Conservation (phyloP, 2,797 vertebrate genomes). For the Galago senegalensis region DNA sequence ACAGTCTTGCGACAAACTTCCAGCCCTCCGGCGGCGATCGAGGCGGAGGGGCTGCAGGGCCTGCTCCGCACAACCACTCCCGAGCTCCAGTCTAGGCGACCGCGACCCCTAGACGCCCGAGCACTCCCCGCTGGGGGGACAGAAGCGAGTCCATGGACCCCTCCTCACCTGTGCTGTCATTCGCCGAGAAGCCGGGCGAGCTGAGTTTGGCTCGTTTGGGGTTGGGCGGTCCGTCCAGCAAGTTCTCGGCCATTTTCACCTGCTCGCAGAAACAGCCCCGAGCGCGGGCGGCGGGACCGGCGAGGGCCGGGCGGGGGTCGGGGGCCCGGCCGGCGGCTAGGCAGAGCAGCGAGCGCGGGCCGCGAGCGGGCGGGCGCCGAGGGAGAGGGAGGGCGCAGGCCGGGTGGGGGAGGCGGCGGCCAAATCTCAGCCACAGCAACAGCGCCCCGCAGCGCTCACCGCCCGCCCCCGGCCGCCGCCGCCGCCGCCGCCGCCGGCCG, state of each 20-base stretch:
- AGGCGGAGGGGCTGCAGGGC: not conserved
- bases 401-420: conserved; percentile 84
- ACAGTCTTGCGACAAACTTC: conserved; percentile 43
- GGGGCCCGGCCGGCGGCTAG: conserved; percentile 53
- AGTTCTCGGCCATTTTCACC: conserved; percentile 96
- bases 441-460: conserved; percentile 96
- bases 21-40: not conserved
- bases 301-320: conserved; percentile 54
- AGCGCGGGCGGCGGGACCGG: conserved; percentile 28
- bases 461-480: conserved; percentile 84
- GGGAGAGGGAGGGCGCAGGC: conserved; percentile 74
- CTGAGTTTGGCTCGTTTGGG: conserved; percentile 97
- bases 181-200: conserved; percentile 96
- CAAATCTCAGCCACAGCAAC: conserved; percentile 91
- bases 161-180: conserved; percentile 96
- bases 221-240: conserved; percentile 98
- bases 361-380: conserved; percentile 49
- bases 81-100: not conserved
- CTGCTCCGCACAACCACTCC: not conserved
- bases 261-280: conserved; percentile 77
- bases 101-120: not conserved
- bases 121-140: not conserved
- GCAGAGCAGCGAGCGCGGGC: conserved; percentile 48
- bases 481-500: conserved; percentile 85
- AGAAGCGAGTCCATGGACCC: not conserved